Evolutionary conservation across 2,113 vertebrate species (phyloP).

Genomic region (Cairina moschata): DNA sequence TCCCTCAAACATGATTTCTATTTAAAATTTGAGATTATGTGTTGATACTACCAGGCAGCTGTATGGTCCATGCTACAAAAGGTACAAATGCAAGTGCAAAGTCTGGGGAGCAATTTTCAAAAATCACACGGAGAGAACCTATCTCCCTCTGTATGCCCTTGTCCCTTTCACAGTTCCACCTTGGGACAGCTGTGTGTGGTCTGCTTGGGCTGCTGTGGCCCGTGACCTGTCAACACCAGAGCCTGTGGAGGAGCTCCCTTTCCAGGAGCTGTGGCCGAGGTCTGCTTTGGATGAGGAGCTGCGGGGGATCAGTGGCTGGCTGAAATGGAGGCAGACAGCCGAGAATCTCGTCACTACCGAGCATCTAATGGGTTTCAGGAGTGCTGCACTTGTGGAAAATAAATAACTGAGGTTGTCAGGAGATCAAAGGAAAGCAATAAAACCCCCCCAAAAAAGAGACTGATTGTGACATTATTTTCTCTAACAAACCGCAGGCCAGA

Average conservation of each 20-base stretch:
- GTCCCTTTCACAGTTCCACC: background rate
- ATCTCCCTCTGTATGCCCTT: background rate
- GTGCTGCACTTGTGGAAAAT: background rate
- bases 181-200: rapidly evolving
- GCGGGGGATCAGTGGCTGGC: background rate
- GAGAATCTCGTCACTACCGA: background rate
- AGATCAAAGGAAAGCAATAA: constrained; percentile 8
- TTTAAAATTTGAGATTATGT: background rate
- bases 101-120: background rate
- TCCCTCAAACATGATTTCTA: background rate
- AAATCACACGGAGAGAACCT: background rate
- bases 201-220: background rate
- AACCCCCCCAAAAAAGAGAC: background rate
- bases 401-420: background rate
- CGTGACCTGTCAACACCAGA: background rate
- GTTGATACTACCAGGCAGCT: background rate
- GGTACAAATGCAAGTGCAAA: background rate
- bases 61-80: background rate
- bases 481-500: background rate
- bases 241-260: background rate
- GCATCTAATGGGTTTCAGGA: background rate
- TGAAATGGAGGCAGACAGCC: background rate
- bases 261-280: background rate
- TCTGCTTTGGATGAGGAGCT: background rate
- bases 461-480: background rate